Conservation (phyloP, 2,113 vertebrate species). For the Elachura formosa region DNA sequence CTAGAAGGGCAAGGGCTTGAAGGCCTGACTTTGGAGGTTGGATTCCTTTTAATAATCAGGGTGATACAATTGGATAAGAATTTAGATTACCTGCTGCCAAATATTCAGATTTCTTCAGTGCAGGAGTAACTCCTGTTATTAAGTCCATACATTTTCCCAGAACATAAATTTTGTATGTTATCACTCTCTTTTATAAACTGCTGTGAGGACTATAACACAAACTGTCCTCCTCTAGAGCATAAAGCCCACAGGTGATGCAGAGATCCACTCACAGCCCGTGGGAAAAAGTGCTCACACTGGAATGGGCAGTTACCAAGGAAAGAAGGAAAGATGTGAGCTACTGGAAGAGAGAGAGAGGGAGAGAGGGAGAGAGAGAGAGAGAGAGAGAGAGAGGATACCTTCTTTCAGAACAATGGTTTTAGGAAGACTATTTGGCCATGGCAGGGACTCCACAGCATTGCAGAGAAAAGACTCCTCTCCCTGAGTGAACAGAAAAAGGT, state of each 20-base stretch:
- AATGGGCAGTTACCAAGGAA: too few species aligned
- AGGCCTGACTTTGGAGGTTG: constrained; percentile 19
- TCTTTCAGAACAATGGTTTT: background rate
- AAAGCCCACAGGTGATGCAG: background rate
- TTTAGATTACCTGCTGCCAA: constrained; percentile 45
- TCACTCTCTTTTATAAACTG: too few species aligned
- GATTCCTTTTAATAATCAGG: constrained; percentile 33
- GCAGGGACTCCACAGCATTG: too few species aligned
- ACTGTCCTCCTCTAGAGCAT: background rate
- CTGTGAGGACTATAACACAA: background rate
- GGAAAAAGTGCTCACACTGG: background rate
- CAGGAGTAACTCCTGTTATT: background rate
- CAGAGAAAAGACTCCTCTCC: background rate
- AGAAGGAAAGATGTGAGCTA: background rate
- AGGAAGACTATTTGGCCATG: background rate
- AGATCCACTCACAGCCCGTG: background rate
- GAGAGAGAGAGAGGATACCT: too few species aligned
- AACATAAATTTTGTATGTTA: too few species aligned
- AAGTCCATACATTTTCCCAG: background rate
- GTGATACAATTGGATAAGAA: constrained; percentile 41
- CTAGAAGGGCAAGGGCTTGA: constrained; percentile 34
- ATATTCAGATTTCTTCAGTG: constrained; percentile 13
- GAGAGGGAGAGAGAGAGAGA: too few species aligned
- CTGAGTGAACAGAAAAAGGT: background rate
- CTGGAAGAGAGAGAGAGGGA: too few species aligned